A percentile compares a stretch with the other conserved stretches of the same genome.
Evolutionary conservation across 2,888 invertebrate species (phyloP).

Genomic region (Leucophora obtusa): DNA sequence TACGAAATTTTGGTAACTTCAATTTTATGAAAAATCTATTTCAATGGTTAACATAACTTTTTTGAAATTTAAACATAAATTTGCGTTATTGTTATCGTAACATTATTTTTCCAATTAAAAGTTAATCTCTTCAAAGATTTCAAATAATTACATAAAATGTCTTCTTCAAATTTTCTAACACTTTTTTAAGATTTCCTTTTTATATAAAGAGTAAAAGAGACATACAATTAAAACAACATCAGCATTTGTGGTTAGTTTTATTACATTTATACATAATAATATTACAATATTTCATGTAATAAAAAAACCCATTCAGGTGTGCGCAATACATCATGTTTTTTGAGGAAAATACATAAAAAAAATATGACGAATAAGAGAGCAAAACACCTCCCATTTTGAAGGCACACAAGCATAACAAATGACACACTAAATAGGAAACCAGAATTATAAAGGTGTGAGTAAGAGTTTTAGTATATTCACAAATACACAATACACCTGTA

Average conservation of each 20-base stretch:
- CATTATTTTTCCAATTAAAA: too few relatives aligned
- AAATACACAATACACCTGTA: constrained; percentile 17
- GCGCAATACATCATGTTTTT: constrained; percentile 64
- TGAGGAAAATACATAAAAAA: constrained; percentile 15
- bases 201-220: constrained; percentile 47
- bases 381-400: constrained; percentile 61
- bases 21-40: too few relatives aligned
- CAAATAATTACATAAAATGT: too few relatives aligned
- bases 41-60: too few relatives aligned
- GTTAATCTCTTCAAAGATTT: too few relatives aligned
- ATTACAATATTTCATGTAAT: constrained; percentile 29
- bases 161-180: too few relatives aligned
- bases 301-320: constrained; percentile 60
- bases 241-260: constrained; percentile 42
- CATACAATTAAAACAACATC: constrained; percentile 25
- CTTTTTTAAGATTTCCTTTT: not conserved
- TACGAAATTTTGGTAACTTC: too few relatives aligned
- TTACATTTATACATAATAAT: constrained; percentile 19
- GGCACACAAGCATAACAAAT: constrained; percentile 36
- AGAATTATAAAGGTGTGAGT: not conserved
- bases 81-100: too few relatives aligned
- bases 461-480: not conserved
- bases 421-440: not conserved
- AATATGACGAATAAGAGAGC: constrained; percentile 57
- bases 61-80: too few relatives aligned